Percentiles rank a stretch among this genome's conserved stretches.
These are phyloP conservation scores for Potamilus streckersoni DNA, from an alignment of 1,140 invertebrate genomes.

Conservation along the genomic window DNA sequence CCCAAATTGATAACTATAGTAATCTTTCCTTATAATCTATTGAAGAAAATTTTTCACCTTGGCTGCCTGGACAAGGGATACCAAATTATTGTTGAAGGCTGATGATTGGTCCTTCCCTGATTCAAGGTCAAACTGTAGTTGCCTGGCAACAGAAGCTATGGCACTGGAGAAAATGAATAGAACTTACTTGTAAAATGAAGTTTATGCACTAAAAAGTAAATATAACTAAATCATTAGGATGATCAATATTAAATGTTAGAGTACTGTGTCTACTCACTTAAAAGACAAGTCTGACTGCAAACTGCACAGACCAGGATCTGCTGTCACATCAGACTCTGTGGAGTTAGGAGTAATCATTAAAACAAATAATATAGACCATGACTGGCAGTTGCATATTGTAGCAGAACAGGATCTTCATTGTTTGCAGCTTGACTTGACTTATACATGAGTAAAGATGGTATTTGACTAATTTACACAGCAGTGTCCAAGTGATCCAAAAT, in stretches of 20 bases:
- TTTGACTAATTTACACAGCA: no score
- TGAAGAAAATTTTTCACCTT: slow-evolving; percentile 70
- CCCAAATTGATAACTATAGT: no score
- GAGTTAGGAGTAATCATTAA: no score
- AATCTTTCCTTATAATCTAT: slow-evolving; percentile 9
- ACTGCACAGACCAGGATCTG: no score
- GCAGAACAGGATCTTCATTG: no score
- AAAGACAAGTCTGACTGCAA: no score
- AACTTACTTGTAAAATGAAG: background rate
- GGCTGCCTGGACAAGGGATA: slow-evolving; percentile 81
- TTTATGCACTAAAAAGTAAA: background rate
- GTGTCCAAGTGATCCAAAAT: background rate
- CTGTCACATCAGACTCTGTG: no score
- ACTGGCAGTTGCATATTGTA: no score
- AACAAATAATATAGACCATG: no score
- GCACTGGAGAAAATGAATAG: slow-evolving; percentile 35
- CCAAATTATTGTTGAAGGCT: slow-evolving; percentile 87
- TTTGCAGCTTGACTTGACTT: no score
- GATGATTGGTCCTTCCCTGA: slow-evolving; percentile 64
- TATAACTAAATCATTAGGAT: background rate
- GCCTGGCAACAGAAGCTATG: slow-evolving; percentile 39
- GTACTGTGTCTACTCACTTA: no score
- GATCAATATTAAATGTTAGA: background rate
- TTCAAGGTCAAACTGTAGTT: slow-evolving; percentile 34
- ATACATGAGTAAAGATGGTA: no score